These are phyloP conservation scores for Drosophila malerkotliana DNA, from an alignment of 1,140 invertebrate species.

Conservation along the genomic window DNA sequence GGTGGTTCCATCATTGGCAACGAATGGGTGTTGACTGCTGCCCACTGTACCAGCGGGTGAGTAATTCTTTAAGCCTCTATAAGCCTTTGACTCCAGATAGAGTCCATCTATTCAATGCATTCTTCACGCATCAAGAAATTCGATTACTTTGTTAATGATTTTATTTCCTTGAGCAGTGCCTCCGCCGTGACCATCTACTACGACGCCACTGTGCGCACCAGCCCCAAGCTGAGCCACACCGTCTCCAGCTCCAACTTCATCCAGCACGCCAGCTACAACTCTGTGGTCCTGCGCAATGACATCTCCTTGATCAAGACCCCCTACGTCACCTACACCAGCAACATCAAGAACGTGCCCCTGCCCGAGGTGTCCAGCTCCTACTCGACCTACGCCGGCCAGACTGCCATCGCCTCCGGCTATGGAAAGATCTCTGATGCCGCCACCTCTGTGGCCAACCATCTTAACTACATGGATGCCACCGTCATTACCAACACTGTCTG, in stretches of 20 bases:
- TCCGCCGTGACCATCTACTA: constrained; percentile 49
- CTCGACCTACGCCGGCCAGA: constrained; percentile 52
- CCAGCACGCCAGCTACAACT: constrained; percentile 62
- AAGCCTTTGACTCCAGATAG: too few species aligned
- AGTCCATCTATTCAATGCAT: neutral
- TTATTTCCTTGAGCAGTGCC: constrained; percentile 34
- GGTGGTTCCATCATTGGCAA: constrained; percentile 86
- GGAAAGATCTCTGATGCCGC: constrained; percentile 57
- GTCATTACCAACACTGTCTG: constrained; percentile 31
- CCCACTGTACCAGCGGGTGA: constrained; percentile 85
- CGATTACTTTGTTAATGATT: neutral
- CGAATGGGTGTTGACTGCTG: constrained; percentile 86
- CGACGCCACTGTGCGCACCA: constrained; percentile 60
- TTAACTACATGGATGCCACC: constrained; percentile 36
- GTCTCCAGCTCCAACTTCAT: constrained; percentile 45
- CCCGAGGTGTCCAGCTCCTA: constrained; percentile 45
- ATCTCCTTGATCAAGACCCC: constrained; percentile 62
- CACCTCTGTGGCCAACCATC: constrained; percentile 33
- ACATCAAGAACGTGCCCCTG: constrained; percentile 46
- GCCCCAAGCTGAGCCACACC: constrained; percentile 32
- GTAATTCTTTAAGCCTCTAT: neutral
- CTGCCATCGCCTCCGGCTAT: constrained; percentile 65
- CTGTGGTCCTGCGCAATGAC: constrained; percentile 48
- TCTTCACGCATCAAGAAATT: neutral
- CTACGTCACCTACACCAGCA: constrained; percentile 5